Conservation (phyloP, 2,888 invertebrate species). For the Rhodophaea formosa region DNA sequence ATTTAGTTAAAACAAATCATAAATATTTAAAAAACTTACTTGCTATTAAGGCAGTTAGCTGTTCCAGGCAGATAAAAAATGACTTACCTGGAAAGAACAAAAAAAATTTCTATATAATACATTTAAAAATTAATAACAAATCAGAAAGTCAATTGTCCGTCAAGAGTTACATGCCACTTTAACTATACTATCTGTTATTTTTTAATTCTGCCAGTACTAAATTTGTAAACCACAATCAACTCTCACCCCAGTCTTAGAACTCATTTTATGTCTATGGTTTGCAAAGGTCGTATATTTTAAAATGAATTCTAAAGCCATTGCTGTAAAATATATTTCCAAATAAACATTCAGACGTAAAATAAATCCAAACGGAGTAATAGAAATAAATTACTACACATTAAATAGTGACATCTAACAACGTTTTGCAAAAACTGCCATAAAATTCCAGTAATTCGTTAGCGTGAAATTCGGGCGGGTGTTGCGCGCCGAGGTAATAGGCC, state of each 20-base stretch:
- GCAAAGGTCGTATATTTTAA: no score
- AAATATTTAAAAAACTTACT: not conserved
- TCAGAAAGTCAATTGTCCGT: not conserved
- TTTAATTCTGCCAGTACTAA: no score
- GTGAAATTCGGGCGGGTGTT: conserved; percentile 57
- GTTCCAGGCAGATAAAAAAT: not conserved
- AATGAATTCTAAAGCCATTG: no score
- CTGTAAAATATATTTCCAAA: not conserved
- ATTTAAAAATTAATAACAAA: not conserved
- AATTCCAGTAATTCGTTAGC: conserved; percentile 70
- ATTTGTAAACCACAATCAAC: no score
- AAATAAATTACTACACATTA: conserved; percentile 19
- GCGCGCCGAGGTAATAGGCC: conserved; percentile 37
- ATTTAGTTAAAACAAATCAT: no score
- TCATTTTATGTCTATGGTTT: no score
- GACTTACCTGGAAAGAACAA: not conserved
- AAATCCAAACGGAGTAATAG: not conserved
- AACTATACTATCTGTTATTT: no score
- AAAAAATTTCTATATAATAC: not conserved
- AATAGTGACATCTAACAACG: conserved; percentile 16
- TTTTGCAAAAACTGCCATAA: conserved; percentile 22
- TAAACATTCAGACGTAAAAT: not conserved
- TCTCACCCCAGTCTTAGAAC: no score
- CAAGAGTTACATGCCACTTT: not conserved
- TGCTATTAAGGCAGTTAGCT: not conserved